These are phyloP conservation scores for Bactericera cockerelli DNA, from an alignment of 1,140 invertebrate genomes.

Conservation along the genomic window DNA sequence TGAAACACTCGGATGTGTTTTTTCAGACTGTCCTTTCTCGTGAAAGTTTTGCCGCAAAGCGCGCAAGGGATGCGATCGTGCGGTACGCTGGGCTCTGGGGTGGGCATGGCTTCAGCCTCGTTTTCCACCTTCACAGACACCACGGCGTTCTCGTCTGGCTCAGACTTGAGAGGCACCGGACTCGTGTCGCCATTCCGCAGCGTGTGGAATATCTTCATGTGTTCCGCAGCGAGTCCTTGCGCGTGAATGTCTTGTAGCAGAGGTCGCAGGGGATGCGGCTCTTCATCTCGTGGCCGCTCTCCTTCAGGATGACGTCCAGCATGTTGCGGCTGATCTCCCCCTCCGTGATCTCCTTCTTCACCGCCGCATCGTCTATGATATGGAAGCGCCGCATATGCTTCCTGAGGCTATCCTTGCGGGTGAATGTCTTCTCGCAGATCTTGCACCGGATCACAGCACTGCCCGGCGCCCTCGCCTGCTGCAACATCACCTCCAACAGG, in stretches of 20 bases:
- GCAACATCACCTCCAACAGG: neutral
- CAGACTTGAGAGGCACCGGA: too few species aligned
- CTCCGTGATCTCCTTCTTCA: neutral
- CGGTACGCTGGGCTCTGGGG: too few species aligned
- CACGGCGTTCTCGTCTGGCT: too few species aligned
- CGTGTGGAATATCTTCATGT: conserved; percentile 3
- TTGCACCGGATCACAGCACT: neutral
- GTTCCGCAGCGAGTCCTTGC: neutral
- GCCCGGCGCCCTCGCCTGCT: neutral
- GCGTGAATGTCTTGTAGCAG: neutral
- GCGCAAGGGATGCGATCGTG: neutral
- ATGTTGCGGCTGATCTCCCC: neutral
- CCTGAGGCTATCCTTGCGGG: neutral
- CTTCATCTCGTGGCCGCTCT: neutral
- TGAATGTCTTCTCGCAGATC: neutral
- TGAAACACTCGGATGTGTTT: neutral
- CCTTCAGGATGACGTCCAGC: neutral
- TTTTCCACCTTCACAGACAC: too few species aligned
- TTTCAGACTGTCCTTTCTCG: neutral
- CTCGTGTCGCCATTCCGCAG: too few species aligned
- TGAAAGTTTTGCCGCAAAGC: neutral
- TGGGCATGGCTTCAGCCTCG: too few species aligned
- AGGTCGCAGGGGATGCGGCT: neutral
- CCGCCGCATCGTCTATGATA: neutral
- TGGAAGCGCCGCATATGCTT: neutral